Evolutionary conservation across 1,140 invertebrate genomes (phyloP), one percentile per base, ranked within the genome.

Genomic region (Papilio xuthus): DNA sequence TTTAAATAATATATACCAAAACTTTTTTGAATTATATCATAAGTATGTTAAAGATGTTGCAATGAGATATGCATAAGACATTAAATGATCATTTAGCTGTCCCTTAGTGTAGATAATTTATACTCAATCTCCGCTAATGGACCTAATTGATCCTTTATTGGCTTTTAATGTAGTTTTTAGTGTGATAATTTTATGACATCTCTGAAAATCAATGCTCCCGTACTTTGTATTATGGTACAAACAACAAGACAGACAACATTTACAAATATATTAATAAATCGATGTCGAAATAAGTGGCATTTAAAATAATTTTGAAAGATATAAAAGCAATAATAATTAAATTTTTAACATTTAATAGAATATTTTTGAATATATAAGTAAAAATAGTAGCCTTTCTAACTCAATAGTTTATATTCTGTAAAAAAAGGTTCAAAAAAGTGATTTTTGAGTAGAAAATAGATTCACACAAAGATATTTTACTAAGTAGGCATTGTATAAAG

Each of bases 401-500:
- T 67, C 26, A 18, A 67, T 67, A 67, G 26, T 67, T 28, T 13
- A 32, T 47, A 60, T 60, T 67, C 26, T 67, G 60, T 67, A 32
- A 26, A 7, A 50, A 60, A 67, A 67, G 6, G 0, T 3, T 10
- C 12, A 56, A 63, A 41, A 44, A 63, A 67, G 56, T 8, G 28
- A 20, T 1, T 60, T 32, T 79, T 67, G 23, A 74, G 78, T 79
- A 79, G 32, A 41, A 56, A 37, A 60, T 71, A 76, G 77, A 79
- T 80, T 84, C 78, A 86, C 44, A 75, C 56, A 42, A 26, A 44
- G 20, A 77, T 85, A 84, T 82, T 84, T 86, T 86, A 86, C 78
- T 87, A 82, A 79, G 80, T 86, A 89, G 82, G 81, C 87, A 85
- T 85, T 90, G 86, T 90, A 86, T 78, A 80, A 76, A 89, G 83